Percentiles rank a stretch among this genome's conserved stretches.
phyloP scores from a whole-genome alignment of 2,888 invertebrate species.

The Augochlorella aurata region DNA sequence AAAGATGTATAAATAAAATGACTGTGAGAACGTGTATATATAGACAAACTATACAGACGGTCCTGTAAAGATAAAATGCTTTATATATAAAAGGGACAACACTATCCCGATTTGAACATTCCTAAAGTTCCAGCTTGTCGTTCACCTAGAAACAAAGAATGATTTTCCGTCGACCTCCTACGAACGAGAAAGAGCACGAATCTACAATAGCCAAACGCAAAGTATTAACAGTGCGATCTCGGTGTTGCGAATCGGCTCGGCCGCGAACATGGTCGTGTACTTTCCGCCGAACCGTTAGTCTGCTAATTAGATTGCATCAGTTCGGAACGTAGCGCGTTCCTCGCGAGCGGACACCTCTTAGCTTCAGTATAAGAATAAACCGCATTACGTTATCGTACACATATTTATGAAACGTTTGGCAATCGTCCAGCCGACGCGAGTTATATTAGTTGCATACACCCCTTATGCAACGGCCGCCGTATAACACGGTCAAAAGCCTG shows the following conservation, averaged over 20 bases:
- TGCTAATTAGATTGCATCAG: conserved; percentile 45
- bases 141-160: neutral
- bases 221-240: neutral
- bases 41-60: too few species aligned
- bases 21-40: too few species aligned
- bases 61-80: too few species aligned
- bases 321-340: conserved; percentile 23
- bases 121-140: neutral
- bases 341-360: conserved; percentile 35
- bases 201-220: too few species aligned
- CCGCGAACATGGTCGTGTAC: conserved; percentile 6
- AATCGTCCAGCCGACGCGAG: conserved; percentile 57
- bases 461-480: conserved; percentile 53
- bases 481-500: conserved; percentile 55
- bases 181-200: too few species aligned
- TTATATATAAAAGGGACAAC: neutral
- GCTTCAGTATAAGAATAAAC: conserved; percentile 65
- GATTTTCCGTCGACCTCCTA: neutral
- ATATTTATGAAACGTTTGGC: conserved; percentile 68
- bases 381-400: conserved; percentile 65
- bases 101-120: neutral
- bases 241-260: neutral
- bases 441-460: conserved; percentile 58
- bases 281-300: conserved; percentile 19
- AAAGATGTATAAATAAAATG: neutral